phyloP scores from a whole-genome alignment of 2,113 vertebrate species.

The Daboia siamensis region DNA sequence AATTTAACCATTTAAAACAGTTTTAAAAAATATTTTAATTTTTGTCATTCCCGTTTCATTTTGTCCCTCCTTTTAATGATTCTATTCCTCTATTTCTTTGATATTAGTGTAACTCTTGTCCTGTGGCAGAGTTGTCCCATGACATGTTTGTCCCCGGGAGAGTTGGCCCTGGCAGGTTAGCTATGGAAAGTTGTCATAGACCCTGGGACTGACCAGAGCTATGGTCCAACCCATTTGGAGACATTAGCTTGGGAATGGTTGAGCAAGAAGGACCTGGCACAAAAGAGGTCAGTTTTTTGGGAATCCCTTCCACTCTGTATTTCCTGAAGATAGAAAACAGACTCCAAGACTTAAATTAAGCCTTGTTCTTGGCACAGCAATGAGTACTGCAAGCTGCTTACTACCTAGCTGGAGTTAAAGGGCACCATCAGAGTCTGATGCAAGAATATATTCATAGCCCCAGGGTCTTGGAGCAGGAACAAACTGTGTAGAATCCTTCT shows the following conservation, averaged over 20 bases:
- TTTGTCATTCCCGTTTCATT: neutral
- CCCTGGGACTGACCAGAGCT: neutral
- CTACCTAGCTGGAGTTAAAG: neutral
- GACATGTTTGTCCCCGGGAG: neutral
- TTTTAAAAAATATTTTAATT: neutral
- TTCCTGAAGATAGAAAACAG: neutral
- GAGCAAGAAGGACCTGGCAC: neutral
- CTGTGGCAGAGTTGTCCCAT: neutral
- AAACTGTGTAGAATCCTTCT: neutral
- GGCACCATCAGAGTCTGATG: neutral
- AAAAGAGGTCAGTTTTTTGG: neutral
- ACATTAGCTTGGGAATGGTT: neutral
- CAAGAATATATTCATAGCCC: neutral
- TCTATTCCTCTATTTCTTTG: neutral
- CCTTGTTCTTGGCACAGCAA: neutral
- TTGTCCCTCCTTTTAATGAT: neutral
- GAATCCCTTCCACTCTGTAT: neutral
- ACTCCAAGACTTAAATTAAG: neutral
- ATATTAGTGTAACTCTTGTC: neutral
- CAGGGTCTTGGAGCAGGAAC: neutral
- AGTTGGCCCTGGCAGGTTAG: neutral
- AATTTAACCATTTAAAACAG: neutral
- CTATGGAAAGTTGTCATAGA: neutral
- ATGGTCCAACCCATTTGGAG: neutral
- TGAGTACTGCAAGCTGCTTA: neutral